phyloP scores from a whole-genome alignment of 2,888 invertebrate species.

The Lasius platythorax region DNA sequence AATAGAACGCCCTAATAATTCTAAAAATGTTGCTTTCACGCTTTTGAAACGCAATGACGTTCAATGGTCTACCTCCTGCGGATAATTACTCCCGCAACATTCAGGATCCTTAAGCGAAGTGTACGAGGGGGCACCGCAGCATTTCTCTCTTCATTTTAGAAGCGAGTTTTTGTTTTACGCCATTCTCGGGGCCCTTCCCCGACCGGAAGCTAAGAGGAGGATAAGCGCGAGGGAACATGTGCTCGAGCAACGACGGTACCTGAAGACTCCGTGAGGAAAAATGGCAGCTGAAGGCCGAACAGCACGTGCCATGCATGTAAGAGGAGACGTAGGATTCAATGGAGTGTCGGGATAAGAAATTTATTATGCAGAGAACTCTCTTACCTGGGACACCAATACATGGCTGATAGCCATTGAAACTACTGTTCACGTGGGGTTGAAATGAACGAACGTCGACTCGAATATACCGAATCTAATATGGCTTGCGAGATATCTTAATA shows the following conservation, averaged over 20 bases:
- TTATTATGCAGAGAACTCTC: constrained; percentile 75
- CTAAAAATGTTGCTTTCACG: background rate
- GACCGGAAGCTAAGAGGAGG: constrained; percentile 69
- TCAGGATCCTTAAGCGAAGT: background rate
- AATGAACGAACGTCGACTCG: constrained; percentile 66
- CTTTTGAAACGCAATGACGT: background rate
- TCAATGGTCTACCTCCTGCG: background rate
- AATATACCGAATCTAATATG: constrained; percentile 3
- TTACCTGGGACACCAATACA: constrained; percentile 65
- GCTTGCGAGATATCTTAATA: background rate
- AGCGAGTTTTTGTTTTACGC: constrained; percentile 67
- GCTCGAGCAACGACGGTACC: constrained; percentile 70
- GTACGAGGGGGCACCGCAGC: background rate
- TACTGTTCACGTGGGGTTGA: constrained; percentile 65
- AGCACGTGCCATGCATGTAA: constrained; percentile 74
- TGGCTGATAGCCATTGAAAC: constrained; percentile 66
- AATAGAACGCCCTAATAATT: background rate
- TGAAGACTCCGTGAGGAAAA: constrained; percentile 65
- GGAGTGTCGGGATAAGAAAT: constrained; percentile 72
- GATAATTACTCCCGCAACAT: constrained; percentile 25
- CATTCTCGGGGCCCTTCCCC: constrained; percentile 52
- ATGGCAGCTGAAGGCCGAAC: constrained; percentile 69
- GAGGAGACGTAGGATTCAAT: constrained; percentile 71
- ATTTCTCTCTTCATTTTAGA: constrained; percentile 33
- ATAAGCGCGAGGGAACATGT: constrained; percentile 61